A percentile compares a stretch with the other conserved stretches of the same genome.
These are phyloP conservation scores for Ageneiosus marmoratus DNA, from an alignment of 2,113 vertebrate species.

Conservation along the genomic window DNA sequence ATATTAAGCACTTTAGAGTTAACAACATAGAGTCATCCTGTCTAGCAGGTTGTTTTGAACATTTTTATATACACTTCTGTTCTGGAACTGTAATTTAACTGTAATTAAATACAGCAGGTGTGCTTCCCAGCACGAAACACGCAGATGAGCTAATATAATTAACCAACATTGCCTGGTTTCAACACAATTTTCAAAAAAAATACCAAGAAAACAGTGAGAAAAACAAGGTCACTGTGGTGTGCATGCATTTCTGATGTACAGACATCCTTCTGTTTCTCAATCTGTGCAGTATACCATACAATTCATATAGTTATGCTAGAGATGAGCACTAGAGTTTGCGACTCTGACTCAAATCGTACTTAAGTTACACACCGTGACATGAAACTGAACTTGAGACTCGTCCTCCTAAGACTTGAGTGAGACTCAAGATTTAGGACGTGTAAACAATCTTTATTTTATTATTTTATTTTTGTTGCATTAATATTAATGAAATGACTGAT, in stretches of 20 bases:
- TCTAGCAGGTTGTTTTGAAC: neutral
- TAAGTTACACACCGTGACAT: too few relatives aligned
- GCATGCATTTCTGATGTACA: neutral
- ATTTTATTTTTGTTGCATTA: too few relatives aligned
- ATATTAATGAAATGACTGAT: too few relatives aligned
- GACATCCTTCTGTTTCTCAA: neutral
- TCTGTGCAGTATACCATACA: neutral
- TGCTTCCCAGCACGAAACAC: neutral
- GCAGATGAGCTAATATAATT: neutral
- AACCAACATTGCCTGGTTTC: neutral
- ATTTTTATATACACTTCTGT: neutral
- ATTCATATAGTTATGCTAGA: neutral
- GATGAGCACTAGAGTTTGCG: too few relatives aligned
- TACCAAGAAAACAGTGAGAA: neutral
- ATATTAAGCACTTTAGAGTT: neutral
- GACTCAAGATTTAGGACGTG: too few relatives aligned
- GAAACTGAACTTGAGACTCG: too few relatives aligned
- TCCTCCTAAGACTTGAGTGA: too few relatives aligned
- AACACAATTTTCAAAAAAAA: neutral
- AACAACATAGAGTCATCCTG: neutral
- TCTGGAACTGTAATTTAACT: neutral
- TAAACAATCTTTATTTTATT: too few relatives aligned
- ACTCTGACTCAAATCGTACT: too few relatives aligned
- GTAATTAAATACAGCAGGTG: neutral
- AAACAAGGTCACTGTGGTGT: neutral